A percentile compares a stretch with the other conserved stretches of the same genome.
phyloP scores from a whole-genome alignment of 2,113 vertebrate genomes.

The Vidua macroura region DNA sequence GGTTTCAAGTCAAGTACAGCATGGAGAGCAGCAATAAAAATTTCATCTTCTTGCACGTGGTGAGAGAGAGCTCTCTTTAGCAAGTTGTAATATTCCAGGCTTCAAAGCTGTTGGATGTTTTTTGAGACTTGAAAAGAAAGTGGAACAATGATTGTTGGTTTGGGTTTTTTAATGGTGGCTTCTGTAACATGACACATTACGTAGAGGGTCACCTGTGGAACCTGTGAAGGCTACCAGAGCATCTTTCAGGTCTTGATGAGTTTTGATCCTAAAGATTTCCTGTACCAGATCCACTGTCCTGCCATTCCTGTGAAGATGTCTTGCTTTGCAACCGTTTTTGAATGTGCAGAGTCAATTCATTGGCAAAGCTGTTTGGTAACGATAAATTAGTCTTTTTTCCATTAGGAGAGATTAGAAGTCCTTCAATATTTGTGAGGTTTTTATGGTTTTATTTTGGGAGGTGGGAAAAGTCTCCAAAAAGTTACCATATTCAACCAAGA shows the following conservation, averaged over 20 bases:
- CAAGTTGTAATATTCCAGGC: neutral
- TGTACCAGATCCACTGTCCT: neutral
- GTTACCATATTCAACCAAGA: neutral
- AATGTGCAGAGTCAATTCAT: neutral
- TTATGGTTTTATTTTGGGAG: neutral
- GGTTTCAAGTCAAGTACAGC: conserved; percentile 1
- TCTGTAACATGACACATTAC: neutral
- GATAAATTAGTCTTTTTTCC: neutral
- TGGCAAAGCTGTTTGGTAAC: neutral
- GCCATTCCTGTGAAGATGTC: neutral
- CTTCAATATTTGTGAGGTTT: neutral
- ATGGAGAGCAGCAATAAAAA: neutral
- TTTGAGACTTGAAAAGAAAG: neutral
- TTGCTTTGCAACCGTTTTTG: neutral
- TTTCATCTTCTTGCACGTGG: neutral
- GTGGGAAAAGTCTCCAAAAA: neutral
- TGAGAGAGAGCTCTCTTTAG: neutral
- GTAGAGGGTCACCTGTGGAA: neutral
- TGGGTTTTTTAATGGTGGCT: neutral
- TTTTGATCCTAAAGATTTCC: neutral
- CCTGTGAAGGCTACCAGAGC: neutral
- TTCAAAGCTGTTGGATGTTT: neutral
- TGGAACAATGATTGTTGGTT: neutral
- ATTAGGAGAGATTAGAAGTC: neutral
- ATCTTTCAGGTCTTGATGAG: neutral